Conservation (phyloP, 2,797 vertebrate genomes). For the Microctenopoma steveboyesi region DNA sequence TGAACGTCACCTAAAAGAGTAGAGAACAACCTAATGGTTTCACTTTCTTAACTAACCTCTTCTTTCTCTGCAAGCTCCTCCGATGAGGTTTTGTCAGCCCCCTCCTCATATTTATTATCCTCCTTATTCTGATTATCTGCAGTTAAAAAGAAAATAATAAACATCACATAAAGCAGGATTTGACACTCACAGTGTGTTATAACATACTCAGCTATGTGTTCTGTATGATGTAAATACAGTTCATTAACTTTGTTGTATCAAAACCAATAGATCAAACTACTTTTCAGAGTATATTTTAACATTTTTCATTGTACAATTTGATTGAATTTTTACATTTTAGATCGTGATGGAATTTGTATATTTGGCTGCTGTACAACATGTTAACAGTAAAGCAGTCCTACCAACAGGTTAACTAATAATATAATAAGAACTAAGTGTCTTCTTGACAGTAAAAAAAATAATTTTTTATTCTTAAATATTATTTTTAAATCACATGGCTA, state of each 20-base stretch:
- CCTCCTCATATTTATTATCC: conserved; percentile 33
- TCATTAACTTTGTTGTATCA: not conserved
- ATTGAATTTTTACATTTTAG: no score
- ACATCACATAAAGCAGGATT: not conserved
- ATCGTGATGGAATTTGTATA: not conserved
- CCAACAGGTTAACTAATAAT: no score
- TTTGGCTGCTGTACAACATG: not conserved
- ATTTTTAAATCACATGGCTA: not conserved
- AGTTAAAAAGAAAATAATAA: not conserved
- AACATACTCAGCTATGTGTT: not conserved
- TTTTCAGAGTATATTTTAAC: no score
- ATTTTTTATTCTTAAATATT: no score
- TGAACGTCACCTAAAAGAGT: not conserved
- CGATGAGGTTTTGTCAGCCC: conserved; percentile 1
- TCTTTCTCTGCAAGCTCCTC: conserved; percentile 15
- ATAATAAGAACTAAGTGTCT: no score
- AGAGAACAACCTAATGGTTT: no score
- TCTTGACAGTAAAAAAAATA: no score
- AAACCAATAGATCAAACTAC: no score
- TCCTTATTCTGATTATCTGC: conserved; percentile 50
- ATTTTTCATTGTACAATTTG: no score
- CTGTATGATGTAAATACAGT: not conserved
- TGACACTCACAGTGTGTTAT: not conserved
- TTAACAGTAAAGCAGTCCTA: not conserved
- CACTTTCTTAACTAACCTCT: conserved; percentile 45